A percentile compares a stretch with the other conserved stretches of the same genome.
Evolutionary conservation across 2,797 vertebrate genomes (phyloP).

Genomic region (Champsocephalus gunnari): DNA sequence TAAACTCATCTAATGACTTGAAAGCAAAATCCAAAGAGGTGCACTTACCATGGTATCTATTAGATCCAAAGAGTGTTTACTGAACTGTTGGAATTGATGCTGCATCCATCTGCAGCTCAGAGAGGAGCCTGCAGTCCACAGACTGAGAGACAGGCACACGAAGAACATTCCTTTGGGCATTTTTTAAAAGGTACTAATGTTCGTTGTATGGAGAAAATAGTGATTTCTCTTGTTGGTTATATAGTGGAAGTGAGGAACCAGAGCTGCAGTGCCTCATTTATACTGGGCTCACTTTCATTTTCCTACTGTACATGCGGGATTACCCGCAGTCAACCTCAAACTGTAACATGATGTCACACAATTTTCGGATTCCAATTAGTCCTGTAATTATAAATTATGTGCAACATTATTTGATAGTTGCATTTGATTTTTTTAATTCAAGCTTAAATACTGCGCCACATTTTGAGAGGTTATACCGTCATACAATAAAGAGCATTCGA

Average conservation of each 20-base stretch:
- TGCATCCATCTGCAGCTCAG: constrained; percentile 72
- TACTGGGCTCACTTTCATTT: constrained; percentile 40
- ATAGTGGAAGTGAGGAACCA: constrained; percentile 6
- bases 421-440: too few relatives aligned
- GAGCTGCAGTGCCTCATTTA: constrained; percentile 27
- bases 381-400: too few relatives aligned
- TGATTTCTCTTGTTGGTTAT: background rate
- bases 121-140: constrained; percentile 27
- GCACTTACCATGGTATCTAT: constrained; percentile 64
- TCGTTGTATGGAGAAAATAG: background rate
- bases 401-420: too few relatives aligned
- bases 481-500: too few relatives aligned
- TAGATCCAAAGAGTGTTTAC: constrained; percentile 36
- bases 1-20: rapidly evolving
- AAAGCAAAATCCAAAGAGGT: background rate
- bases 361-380: constrained; percentile 1
- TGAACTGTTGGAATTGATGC: constrained; percentile 63
- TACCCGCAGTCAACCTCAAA: too few relatives aligned
- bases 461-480: too few relatives aligned
- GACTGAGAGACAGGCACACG: constrained; percentile 26
- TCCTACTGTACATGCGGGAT: background rate
- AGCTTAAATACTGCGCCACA: too few relatives aligned
- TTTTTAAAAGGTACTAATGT: background rate
- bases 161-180: constrained; percentile 47
- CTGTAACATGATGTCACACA: background rate